Evolutionary conservation across 2,797 vertebrate species (phyloP).

Genomic region (Syndactyla subalaris): DNA sequence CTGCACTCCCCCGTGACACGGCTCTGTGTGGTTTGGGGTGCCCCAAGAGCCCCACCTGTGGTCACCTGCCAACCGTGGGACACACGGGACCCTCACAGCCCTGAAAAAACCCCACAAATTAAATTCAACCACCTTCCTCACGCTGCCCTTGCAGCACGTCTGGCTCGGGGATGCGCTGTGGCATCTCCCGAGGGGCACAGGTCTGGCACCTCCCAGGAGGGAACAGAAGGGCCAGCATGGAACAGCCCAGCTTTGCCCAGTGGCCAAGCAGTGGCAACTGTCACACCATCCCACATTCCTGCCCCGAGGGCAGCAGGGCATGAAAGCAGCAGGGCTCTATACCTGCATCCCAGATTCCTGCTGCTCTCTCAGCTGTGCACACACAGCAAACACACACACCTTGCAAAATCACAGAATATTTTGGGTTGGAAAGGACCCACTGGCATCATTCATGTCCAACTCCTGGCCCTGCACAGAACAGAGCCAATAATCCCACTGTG

Average conservation of each 20-base stretch:
- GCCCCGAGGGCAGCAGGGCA: not conserved
- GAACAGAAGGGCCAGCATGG: not conserved
- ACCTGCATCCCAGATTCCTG: fast-evolving
- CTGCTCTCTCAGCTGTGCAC: not conserved
- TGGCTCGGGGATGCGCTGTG: fast-evolving
- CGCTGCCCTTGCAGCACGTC: too few species aligned
- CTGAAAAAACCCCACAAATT: too few species aligned
- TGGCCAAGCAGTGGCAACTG: not conserved
- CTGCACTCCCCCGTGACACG: not conserved
- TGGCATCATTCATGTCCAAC: not conserved
- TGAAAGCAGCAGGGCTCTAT: fast-evolving
- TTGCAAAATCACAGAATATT: not conserved
- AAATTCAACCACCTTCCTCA: not conserved
- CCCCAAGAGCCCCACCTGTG: not conserved
- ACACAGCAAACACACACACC: fast-evolving
- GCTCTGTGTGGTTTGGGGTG: not conserved
- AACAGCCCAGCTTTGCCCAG: not conserved
- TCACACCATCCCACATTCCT: not conserved
- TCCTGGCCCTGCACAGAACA: not conserved
- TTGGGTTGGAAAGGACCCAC: not conserved
- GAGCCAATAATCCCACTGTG: not conserved
- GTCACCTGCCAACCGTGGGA: too few species aligned
- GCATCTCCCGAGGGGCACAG: too few species aligned
- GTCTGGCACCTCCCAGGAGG: not conserved
- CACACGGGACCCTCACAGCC: not conserved